Evolutionary conservation across 2,888 invertebrate genomes (phyloP).

Genomic region (Neoitamus cyanurus): DNA sequence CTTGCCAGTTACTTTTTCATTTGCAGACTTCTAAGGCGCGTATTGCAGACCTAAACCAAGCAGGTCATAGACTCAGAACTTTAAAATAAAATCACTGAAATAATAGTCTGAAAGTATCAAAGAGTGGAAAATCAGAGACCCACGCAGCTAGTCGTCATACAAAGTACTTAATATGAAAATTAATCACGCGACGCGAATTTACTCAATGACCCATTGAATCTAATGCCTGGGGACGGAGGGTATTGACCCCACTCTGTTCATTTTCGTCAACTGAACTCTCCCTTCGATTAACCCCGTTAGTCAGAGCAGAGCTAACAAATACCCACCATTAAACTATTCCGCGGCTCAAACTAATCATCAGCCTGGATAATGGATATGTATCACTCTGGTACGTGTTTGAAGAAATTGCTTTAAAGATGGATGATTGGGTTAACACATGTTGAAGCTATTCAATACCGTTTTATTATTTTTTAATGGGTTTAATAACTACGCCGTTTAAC

Average conservation of each 20-base stretch:
- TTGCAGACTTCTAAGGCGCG: too few relatives aligned
- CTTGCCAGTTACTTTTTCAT: too few relatives aligned
- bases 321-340: background rate
- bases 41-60: background rate
- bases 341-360: background rate
- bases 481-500: too few relatives aligned
- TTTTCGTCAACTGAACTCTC: background rate
- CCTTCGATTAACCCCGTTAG: background rate
- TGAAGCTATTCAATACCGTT: too few relatives aligned
- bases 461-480: too few relatives aligned
- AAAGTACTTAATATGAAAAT: background rate
- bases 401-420: background rate
- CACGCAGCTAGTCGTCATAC: background rate
- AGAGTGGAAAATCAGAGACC: background rate
- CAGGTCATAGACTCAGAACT: background rate
- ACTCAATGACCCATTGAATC: constrained; percentile 1
- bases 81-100: background rate
- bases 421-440: too few relatives aligned
- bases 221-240: background rate
- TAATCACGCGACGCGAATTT: constrained; percentile 5
- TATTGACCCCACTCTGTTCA: background rate
- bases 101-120: background rate
- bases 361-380: background rate
- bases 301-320: background rate
- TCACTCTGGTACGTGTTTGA: background rate